Evolutionary conservation across 1,140 invertebrate species (phyloP).

Genomic region (Zophobas morio): DNA sequence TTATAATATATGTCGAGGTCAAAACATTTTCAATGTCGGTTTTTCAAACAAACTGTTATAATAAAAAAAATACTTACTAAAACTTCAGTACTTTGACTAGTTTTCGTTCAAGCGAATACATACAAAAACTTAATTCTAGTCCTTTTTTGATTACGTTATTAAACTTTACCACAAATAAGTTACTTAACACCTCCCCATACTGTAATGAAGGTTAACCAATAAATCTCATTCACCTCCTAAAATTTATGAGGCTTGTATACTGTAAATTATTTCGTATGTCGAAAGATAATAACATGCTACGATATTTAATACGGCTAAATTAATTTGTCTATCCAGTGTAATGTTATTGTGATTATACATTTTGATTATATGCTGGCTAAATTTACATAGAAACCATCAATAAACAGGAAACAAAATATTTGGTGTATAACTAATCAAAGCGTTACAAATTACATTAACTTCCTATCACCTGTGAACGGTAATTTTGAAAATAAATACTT

Average conservation of each 20-base stretch:
- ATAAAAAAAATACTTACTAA: too few species aligned
- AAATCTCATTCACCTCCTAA: conserved; percentile 4
- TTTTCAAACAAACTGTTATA: too few species aligned
- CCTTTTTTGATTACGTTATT: too few species aligned
- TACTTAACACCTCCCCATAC: too few species aligned
- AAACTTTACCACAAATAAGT: too few species aligned
- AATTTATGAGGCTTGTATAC: neutral
- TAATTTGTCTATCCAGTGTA: neutral
- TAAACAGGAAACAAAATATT: neutral
- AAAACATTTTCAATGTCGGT: too few species aligned
- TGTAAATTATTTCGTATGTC: conserved; percentile 2
- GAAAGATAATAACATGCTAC: neutral
- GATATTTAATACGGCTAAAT: neutral
- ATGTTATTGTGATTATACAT: neutral
- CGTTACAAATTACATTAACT: conserved; percentile 2
- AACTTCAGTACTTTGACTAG: too few species aligned
- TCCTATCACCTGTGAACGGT: neutral
- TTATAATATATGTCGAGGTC: too few species aligned
- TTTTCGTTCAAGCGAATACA: too few species aligned
- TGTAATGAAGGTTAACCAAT: neutral
- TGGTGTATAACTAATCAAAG: neutral
- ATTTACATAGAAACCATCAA: neutral
- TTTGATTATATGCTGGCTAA: neutral
- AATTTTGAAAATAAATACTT: neutral
- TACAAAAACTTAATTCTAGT: too few species aligned